These are phyloP conservation scores for Baryphthengus martii DNA, from an alignment of 2,113 vertebrate genomes.

Conservation along the genomic window DNA sequence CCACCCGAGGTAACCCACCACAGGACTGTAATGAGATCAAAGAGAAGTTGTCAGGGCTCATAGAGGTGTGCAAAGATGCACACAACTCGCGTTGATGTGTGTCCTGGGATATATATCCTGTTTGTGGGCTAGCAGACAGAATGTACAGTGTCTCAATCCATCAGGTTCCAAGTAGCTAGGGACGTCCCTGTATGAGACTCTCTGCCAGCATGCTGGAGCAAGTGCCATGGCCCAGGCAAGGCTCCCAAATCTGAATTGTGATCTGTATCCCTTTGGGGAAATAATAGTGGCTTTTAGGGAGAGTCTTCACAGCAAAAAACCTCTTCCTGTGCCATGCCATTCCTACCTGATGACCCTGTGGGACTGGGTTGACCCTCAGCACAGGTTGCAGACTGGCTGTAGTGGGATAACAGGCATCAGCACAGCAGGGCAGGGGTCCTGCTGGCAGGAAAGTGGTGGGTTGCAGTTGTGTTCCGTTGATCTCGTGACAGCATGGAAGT, in stretches of 20 bases:
- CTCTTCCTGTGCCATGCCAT: background rate
- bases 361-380: background rate
- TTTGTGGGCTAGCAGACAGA: background rate
- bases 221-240: background rate
- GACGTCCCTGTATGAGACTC: background rate
- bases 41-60: background rate
- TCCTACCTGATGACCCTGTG: background rate
- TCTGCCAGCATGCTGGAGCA: background rate
- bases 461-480: background rate
- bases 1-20: background rate
- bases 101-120: no score
- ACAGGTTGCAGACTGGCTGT: background rate
- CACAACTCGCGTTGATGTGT: fast-evolving
- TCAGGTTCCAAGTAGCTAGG: background rate
- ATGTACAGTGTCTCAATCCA: background rate
- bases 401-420: background rate
- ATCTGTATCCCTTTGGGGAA: background rate
- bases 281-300: background rate
- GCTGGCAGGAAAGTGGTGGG: background rate
- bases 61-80: background rate
- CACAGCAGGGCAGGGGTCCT: fast-evolving
- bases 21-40: background rate
- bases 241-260: background rate
- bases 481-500: background rate
- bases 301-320: background rate